phyloP scores from a whole-genome alignment of 2,888 invertebrate genomes.

The Amphimallon solstitiale region DNA sequence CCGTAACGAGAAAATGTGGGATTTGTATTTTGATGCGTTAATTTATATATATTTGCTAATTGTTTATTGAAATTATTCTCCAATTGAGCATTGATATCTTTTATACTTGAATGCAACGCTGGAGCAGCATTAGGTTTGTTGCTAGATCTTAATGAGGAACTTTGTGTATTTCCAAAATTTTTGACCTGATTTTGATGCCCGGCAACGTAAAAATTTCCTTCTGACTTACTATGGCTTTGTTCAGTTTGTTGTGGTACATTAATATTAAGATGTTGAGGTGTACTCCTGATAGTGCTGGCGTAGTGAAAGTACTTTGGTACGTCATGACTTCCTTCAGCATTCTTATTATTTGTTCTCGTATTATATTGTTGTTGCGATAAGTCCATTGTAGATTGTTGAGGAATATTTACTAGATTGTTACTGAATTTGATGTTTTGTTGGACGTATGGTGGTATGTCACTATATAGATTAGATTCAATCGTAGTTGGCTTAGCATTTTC shows the following conservation, averaged over 20 bases:
- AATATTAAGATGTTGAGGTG: too few relatives aligned
- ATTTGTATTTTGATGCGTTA: slow-evolving; percentile 1
- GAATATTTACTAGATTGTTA: background rate
- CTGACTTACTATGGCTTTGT: too few relatives aligned
- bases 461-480: background rate
- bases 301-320: background rate
- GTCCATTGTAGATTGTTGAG: background rate
- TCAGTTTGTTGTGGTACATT: too few relatives aligned
- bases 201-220: too few relatives aligned
- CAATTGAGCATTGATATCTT: background rate
- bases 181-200: too few relatives aligned
- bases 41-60: slow-evolving; percentile 5
- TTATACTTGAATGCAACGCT: background rate
- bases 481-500: background rate
- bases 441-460: background rate
- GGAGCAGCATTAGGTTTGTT: background rate
- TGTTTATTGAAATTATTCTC: background rate
- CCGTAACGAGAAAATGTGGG: background rate
- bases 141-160: background rate
- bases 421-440: background rate
- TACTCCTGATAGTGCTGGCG: background rate
- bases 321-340: too few relatives aligned
- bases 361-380: background rate
- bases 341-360: too few relatives aligned
- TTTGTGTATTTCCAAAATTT: background rate